phyloP scores from a whole-genome alignment of 1,140 invertebrate species.

The Leptinotarsa undecemlineata region DNA sequence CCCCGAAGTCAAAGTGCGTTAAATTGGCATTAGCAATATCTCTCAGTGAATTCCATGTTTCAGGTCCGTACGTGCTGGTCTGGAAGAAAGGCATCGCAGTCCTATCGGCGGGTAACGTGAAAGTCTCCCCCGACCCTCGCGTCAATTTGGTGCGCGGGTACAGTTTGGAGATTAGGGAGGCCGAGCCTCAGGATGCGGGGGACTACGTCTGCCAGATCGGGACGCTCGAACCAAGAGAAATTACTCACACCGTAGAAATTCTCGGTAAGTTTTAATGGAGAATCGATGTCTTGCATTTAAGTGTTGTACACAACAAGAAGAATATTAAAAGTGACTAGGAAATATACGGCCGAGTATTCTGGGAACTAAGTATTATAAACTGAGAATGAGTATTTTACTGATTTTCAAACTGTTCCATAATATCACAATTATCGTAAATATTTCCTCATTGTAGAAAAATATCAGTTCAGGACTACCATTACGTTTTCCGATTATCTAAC shows the following conservation, averaged over 20 bases:
- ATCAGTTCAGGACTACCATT: too few relatives aligned
- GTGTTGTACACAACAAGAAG: constrained; percentile 8
- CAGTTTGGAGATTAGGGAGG: constrained; percentile 62
- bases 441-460: too few relatives aligned
- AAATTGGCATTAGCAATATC: constrained; percentile 41
- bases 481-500: too few relatives aligned
- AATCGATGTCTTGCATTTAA: constrained; percentile 24
- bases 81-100: constrained; percentile 65
- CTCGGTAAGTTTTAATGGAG: constrained; percentile 57
- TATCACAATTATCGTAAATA: too few relatives aligned
- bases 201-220: constrained; percentile 66
- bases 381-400: too few relatives aligned
- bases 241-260: constrained; percentile 64
- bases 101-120: constrained; percentile 62
- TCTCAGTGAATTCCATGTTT: constrained; percentile 36
- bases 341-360: neutral
- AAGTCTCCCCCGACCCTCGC: constrained; percentile 63
- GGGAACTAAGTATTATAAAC: too few relatives aligned
- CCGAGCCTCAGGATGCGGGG: constrained; percentile 62
- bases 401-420: too few relatives aligned
- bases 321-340: constrained; percentile 10
- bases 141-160: constrained; percentile 61
- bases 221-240: constrained; percentile 62
- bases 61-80: constrained; percentile 60
- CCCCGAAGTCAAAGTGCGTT: constrained; percentile 36